Evolutionary conservation across 1,140 invertebrate genomes (phyloP).

Genomic region (Cydia fagiglandana): DNA sequence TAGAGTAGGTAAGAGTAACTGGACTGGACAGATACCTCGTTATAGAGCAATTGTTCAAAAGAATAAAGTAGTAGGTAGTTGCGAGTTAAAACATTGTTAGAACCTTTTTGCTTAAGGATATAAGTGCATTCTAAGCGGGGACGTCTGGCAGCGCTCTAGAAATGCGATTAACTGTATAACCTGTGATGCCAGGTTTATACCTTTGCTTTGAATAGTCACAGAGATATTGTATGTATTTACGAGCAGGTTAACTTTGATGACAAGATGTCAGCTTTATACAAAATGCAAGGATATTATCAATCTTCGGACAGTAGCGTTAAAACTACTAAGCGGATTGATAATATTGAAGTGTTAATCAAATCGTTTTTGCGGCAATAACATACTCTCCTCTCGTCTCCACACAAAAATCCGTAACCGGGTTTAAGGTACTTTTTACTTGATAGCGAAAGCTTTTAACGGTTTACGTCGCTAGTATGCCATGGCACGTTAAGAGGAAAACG

Average conservation of each 20-base stretch:
- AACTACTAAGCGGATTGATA: too few relatives aligned
- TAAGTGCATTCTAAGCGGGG: slow-evolving; percentile 9
- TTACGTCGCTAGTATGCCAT: slow-evolving; percentile 47
- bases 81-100: background rate
- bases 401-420: too few relatives aligned
- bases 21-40: background rate
- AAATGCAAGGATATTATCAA: too few relatives aligned
- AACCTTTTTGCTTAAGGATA: background rate
- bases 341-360: too few relatives aligned
- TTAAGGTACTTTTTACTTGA: too few relatives aligned
- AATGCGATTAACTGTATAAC: slow-evolving; percentile 70
- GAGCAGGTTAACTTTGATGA: too few relatives aligned
- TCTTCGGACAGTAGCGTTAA: too few relatives aligned
- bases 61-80: background rate
- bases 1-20: background rate
- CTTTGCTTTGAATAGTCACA: too few relatives aligned
- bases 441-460: slow-evolving; percentile 35
- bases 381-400: too few relatives aligned
- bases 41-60: background rate
- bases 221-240: too few relatives aligned
- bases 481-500: slow-evolving; percentile 33
- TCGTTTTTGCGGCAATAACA: too few relatives aligned
- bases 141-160: slow-evolving; percentile 55
- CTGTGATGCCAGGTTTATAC: slow-evolving; percentile 57
- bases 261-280: too few relatives aligned